Conservation (phyloP, 2,113 vertebrate genomes). For the Scomber colias region DNA sequence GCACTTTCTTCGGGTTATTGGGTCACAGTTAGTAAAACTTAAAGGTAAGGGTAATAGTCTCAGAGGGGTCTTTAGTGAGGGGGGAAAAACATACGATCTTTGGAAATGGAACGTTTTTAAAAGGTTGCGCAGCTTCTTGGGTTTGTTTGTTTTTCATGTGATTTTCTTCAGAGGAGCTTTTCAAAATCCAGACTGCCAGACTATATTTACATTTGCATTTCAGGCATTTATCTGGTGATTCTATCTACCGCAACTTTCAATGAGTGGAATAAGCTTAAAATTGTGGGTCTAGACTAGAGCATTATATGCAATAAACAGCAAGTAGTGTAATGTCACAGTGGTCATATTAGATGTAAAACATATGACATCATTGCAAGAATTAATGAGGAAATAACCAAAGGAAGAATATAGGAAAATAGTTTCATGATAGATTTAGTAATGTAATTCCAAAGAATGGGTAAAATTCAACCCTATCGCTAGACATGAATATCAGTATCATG, state of each 20-base stretch:
- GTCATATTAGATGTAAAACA: constrained; percentile 22
- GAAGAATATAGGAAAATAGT: neutral
- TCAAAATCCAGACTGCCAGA: constrained; percentile 11
- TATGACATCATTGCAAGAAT: neutral
- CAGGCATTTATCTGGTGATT: constrained; percentile 38
- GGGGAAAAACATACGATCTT: constrained; percentile 52
- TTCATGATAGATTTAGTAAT: constrained; percentile 15
- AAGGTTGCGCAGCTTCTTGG: constrained; percentile 33
- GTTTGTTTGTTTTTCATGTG: constrained; percentile 29
- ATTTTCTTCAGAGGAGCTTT: neutral
- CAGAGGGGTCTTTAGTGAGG: constrained; percentile 63
- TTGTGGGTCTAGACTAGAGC: constrained; percentile 10
- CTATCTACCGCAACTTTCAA: constrained; percentile 34
- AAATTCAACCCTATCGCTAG: too few species aligned
- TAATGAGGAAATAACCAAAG: neutral
- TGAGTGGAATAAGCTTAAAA: constrained; percentile 29
- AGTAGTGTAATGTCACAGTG: constrained; percentile 26
- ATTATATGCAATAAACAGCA: constrained; percentile 34
- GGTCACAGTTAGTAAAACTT: constrained; percentile 77
- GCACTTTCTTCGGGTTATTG: constrained; percentile 67
- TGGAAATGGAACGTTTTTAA: constrained; percentile 61
- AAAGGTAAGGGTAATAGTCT: constrained; percentile 71
- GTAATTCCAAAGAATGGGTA: constrained; percentile 7
- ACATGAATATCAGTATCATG: too few species aligned
- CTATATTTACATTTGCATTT: constrained; percentile 32